A percentile compares a stretch with the other conserved stretches of the same genome.
These are phyloP conservation scores for Bombus superbus DNA, from an alignment of 1,140 invertebrate genomes.

Conservation along the genomic window DNA sequence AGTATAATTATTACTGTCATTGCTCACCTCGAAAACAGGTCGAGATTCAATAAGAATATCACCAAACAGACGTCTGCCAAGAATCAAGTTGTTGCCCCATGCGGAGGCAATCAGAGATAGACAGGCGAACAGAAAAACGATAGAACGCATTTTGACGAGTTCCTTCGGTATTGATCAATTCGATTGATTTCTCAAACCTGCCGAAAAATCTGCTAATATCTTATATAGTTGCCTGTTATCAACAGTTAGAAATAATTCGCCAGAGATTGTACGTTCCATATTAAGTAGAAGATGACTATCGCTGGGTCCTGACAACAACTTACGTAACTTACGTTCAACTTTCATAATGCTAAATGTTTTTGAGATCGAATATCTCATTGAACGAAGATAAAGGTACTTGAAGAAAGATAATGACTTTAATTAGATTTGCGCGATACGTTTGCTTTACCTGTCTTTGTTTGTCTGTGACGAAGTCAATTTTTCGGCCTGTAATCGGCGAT, in stretches of 20 bases:
- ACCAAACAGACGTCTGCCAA: conserved; percentile 44
- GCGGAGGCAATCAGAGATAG: conserved; percentile 41
- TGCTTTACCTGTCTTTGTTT: background rate
- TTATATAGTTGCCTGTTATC: conserved; percentile 58
- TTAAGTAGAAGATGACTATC: conserved; percentile 26
- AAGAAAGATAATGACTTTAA: background rate
- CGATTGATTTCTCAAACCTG: background rate
- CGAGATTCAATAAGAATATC: conserved; percentile 43
- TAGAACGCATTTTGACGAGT: conserved; percentile 22
- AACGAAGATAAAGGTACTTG: background rate
- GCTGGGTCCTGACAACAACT: conserved; percentile 21
- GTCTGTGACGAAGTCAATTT: background rate
- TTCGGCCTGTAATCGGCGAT: background rate
- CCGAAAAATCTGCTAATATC: background rate
- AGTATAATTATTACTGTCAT: too few relatives aligned
- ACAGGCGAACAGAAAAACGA: conserved; percentile 49
- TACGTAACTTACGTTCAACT: conserved; percentile 39
- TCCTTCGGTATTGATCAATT: rapidly evolving
- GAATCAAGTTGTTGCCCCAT: conserved; percentile 41
- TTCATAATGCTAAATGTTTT: too few relatives aligned
- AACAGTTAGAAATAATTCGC: background rate
- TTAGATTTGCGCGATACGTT: background rate
- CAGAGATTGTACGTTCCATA: background rate
- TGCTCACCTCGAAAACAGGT: conserved; percentile 36
- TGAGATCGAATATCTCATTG: background rate